Percentiles rank a stretch among this genome's conserved stretches.
These are phyloP conservation scores for Tor tambroides DNA, from an alignment of 2,113 vertebrate species.

Conservation along the genomic window DNA sequence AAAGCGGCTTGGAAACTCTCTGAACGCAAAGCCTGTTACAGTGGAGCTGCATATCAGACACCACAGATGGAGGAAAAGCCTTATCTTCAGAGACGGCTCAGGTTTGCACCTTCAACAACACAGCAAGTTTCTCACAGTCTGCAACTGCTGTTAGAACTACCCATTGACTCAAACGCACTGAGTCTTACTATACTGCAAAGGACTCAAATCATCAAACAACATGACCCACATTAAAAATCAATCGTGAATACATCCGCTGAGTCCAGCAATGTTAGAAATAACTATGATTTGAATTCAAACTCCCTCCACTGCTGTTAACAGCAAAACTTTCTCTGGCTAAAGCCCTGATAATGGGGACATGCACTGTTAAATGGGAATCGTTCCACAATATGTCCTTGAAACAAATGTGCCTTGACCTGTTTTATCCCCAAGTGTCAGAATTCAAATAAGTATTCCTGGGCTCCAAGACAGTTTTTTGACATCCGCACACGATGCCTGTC, in stretches of 20 bases:
- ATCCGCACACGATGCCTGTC: constrained; percentile 34
- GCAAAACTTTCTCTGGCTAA: background rate
- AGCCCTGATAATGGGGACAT: background rate
- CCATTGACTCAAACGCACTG: background rate
- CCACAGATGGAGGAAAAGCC: constrained; percentile 40
- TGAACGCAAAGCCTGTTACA: constrained; percentile 55
- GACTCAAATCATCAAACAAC: constrained; percentile 38
- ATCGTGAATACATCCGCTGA: constrained; percentile 39
- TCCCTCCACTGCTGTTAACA: background rate
- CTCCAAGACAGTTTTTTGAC: constrained; percentile 43
- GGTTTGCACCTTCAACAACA: constrained; percentile 24
- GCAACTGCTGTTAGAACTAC: background rate
- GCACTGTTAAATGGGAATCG: background rate
- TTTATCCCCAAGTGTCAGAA: constrained; percentile 4
- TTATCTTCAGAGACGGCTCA: constrained; percentile 42
- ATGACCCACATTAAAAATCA: constrained; percentile 45
- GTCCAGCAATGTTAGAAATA: constrained; percentile 4
- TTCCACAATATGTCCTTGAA: constrained; percentile 33
- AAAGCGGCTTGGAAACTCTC: constrained; percentile 52
- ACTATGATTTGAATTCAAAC: constrained; percentile 40
- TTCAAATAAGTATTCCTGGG: constrained; percentile 8
- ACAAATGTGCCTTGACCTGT: constrained; percentile 34
- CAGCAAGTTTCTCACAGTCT: background rate
- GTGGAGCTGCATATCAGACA: constrained; percentile 52
- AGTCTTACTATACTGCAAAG: background rate